Conservation (phyloP, 2,888 invertebrate genomes). For the Idaea aversata region DNA sequence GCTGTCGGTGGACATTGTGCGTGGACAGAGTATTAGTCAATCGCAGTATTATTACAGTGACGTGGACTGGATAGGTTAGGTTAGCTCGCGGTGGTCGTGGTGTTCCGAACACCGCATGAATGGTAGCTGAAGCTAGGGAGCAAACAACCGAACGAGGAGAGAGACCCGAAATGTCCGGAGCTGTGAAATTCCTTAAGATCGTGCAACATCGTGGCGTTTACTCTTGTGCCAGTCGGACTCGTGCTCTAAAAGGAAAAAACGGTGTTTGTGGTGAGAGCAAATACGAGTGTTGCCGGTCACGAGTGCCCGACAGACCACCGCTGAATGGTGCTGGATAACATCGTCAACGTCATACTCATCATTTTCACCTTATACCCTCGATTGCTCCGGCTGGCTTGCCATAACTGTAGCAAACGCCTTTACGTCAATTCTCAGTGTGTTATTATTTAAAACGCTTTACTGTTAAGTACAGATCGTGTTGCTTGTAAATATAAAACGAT, state of each 20-base stretch:
- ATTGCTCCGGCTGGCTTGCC: constrained; percentile 68
- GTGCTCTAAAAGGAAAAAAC: constrained; percentile 78
- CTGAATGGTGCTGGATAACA: constrained; percentile 48
- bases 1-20: constrained; percentile 76
- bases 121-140: constrained; percentile 77
- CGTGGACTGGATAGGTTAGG: constrained; percentile 78
- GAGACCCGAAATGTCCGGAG: constrained; percentile 64
- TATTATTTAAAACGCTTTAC: constrained; percentile 79
- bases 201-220: constrained; percentile 78
- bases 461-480: constrained; percentile 73
- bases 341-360: constrained; percentile 15
- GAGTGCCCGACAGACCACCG: constrained; percentile 74
- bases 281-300: constrained; percentile 73
- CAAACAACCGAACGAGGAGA: constrained; percentile 74
- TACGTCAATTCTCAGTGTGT: constrained; percentile 80
- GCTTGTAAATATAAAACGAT: constrained; percentile 78
- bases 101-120: constrained; percentile 69
- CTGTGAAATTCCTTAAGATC: constrained; percentile 79
- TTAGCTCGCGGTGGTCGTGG: constrained; percentile 72
- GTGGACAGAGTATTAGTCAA: constrained; percentile 80
- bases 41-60: constrained; percentile 80
- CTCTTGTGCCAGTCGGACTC: constrained; percentile 71
- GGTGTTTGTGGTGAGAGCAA: constrained; percentile 73
- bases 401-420: constrained; percentile 74
- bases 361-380: constrained; percentile 36